Conservation (phyloP, 2,113 vertebrate genomes). For the Mystacornis crossleyi region DNA sequence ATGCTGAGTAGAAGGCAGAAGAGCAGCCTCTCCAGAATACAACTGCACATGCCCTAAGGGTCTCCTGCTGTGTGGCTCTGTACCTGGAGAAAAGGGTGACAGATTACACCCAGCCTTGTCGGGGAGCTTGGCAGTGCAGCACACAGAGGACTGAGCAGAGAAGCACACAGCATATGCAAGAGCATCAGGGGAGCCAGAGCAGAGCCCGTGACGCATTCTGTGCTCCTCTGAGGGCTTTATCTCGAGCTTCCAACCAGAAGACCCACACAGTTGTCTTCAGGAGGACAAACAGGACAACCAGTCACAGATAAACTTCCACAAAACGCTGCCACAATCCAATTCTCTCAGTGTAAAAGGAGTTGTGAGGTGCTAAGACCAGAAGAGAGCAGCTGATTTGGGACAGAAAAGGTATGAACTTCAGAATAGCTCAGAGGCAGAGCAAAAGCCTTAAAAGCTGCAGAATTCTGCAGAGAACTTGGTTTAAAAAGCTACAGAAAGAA, state of each 20-base stretch:
- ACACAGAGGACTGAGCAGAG: not conserved
- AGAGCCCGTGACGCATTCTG: fast-evolving
- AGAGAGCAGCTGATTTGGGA: not conserved
- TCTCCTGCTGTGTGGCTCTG: not conserved
- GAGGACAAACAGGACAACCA: not conserved
- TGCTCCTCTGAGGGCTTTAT: not conserved
- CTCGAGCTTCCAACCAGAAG: not conserved
- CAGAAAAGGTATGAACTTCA: not conserved
- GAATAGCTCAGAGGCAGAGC: not conserved
- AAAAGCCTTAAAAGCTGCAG: not conserved
- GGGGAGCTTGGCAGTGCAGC: not conserved
- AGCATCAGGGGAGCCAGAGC: not conserved
- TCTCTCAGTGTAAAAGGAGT: not conserved
- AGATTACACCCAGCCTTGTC: not conserved
- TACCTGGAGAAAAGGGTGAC: not conserved
- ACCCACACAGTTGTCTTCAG: not conserved
- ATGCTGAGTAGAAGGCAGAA: not conserved
- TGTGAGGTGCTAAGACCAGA: not conserved
- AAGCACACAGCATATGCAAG: not conserved
- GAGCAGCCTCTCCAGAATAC: not conserved
- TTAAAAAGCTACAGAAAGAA: not conserved
- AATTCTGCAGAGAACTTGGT: not conserved
- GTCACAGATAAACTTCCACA: not conserved
- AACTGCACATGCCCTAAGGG: not conserved
- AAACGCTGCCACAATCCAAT: not conserved